Percentiles rank a stretch among this genome's conserved stretches.
phyloP scores from a whole-genome alignment of 2,888 invertebrate species.

The Cacoxenus indagator region DNA sequence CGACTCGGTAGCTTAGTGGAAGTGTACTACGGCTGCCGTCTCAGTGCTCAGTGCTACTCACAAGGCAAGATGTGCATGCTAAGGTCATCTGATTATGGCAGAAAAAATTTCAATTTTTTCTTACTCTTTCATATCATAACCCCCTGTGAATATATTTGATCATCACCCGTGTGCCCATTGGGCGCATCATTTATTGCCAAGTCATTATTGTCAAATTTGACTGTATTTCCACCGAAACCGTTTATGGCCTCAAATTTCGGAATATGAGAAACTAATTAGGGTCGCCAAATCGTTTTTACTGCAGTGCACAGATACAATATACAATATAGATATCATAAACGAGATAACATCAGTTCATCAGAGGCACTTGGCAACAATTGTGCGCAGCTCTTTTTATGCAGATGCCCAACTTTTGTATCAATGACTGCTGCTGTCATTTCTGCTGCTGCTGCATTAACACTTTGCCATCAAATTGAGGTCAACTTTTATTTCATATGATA shows the following conservation, averaged over 20 bases:
- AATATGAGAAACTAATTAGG: not conserved
- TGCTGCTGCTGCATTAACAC: not conserved
- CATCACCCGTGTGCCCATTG: no score
- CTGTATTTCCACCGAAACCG: not conserved
- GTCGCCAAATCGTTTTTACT: conserved; percentile 45
- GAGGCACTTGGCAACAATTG: not conserved
- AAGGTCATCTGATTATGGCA: no score
- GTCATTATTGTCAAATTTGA: not conserved
- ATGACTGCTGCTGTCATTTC: no score
- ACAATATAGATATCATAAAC: not conserved
- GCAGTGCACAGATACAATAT: conserved; percentile 20
- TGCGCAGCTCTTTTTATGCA: no score
- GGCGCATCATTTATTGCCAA: not conserved
- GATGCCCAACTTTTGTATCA: conserved; percentile 17
- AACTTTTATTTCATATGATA: not conserved
- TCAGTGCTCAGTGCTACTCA: no score
- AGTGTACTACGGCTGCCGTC: no score
- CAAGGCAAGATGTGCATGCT: no score
- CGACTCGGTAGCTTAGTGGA: no score
- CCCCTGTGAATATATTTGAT: no score
- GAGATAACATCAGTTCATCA: conserved; percentile 5
- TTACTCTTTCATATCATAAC: no score
- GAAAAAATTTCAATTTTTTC: no score
- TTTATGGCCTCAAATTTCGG: not conserved
- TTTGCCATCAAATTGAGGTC: not conserved